Evolutionary conservation across 2,113 vertebrate species (phyloP), one percentile per base, ranked within the genome.

Genomic region (Egretta garzetta): DNA sequence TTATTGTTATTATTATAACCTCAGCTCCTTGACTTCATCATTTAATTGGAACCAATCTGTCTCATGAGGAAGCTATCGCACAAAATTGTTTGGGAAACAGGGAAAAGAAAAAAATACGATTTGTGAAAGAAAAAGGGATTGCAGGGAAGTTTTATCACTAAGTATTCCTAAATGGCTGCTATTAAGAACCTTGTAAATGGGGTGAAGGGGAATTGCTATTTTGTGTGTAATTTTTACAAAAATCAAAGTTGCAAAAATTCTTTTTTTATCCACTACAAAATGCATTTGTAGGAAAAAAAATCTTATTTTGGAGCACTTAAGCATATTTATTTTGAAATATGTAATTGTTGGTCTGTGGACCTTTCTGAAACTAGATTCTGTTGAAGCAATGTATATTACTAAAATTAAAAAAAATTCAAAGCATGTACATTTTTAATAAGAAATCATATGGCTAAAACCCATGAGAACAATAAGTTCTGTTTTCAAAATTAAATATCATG

Each of bases 151-250:
- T 55, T 50, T 22, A 63, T 73, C 26, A 30, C n/a, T 64, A 88
- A 63, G 18, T 55, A 10, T 50, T n/a, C 21, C 21, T 23, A 50
- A 72, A 58, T 37, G 55, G 9, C 32, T 67, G 27, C 14, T 73
- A n/a, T 74, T 39, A 80, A 66, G 35, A 52, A 74, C 9, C 4
- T 35, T 55, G 27, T 32, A 55, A 77, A 76, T 39, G 5, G 5
- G 14, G 1, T 5, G 3, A 2, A 6, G 4, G 1, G 11, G 11
- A 28, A 24, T 7, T 17, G n/a, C 1, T 63, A 35, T 22, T 56
- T 63, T 43, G n/a, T 49, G 4, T 74, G 32, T 32, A 32, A 37
- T 35, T 52, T 28, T 67, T 52, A 52, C 32, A 56, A 71, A 56
- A 79, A 64, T 43, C 12, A 43, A 43, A 71, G 21, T 58, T 63